Percentiles rank a stretch among this genome's conserved stretches.
These are phyloP conservation scores for Microtus ochrogaster DNA, from an alignment of 2,113 vertebrate species.

Conservation along the genomic window DNA sequence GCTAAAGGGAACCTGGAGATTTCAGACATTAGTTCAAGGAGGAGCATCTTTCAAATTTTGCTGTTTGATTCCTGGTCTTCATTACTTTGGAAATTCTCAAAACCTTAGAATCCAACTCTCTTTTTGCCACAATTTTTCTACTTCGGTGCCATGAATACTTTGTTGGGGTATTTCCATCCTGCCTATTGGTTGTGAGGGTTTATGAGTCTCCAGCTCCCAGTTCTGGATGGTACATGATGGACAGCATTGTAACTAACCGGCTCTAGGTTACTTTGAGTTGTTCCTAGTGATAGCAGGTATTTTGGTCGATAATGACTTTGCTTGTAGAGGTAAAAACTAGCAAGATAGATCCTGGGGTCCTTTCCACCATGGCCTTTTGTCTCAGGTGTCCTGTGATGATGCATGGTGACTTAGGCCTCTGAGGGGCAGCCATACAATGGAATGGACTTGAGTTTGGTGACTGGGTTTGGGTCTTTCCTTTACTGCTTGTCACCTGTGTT, in stretches of 20 bases:
- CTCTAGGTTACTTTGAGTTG: background rate
- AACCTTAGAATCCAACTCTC: background rate
- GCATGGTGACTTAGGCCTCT: background rate
- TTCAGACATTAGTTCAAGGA: background rate
- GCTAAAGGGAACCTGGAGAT: background rate
- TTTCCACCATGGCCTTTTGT: background rate
- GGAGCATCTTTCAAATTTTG: background rate
- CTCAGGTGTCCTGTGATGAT: background rate
- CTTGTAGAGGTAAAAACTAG: constrained; percentile 10
- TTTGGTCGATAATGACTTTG: background rate
- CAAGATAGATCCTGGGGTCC: background rate
- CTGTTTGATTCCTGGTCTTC: background rate
- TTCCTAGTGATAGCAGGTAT: background rate
- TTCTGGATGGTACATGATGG: background rate
- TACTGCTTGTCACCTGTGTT: constrained; percentile 7
- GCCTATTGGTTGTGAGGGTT: background rate
- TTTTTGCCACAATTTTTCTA: background rate
- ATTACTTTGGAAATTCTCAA: background rate
- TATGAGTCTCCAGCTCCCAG: too few relatives aligned
- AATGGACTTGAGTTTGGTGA: constrained; percentile 27
- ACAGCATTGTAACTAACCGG: background rate
- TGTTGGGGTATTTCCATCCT: background rate
- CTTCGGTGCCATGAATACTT: background rate
- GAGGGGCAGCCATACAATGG: background rate
- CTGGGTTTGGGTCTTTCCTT: background rate